Percentiles rank a stretch among this genome's conserved stretches.
Evolutionary conservation across 2,113 vertebrate genomes (phyloP).

Genomic region (Elgaria multicarinata): DNA sequence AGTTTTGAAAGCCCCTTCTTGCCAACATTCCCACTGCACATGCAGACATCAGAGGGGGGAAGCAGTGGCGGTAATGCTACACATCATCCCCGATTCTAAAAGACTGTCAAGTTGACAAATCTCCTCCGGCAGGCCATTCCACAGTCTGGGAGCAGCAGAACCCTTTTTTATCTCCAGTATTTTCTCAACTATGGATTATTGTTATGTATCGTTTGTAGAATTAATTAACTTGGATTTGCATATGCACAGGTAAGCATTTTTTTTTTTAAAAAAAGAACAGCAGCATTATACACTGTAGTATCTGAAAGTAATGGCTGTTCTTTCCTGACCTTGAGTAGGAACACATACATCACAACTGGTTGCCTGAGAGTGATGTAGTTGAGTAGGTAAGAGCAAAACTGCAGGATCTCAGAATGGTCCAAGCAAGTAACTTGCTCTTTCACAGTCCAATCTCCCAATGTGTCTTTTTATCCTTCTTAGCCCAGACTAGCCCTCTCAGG

Average conservation of each 20-base stretch:
- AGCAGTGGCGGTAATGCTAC: too few relatives aligned
- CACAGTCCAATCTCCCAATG: background rate
- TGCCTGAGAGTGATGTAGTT: too few relatives aligned
- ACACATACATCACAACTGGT: too few relatives aligned
- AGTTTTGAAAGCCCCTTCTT: too few relatives aligned
- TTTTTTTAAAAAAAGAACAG: background rate
- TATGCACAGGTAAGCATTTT: background rate
- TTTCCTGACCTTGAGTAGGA: background rate
- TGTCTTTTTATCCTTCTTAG: background rate
- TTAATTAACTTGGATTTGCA: background rate
- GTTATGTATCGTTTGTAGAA: background rate
- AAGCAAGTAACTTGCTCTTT: background rate
- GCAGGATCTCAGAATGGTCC: background rate
- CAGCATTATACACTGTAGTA: background rate
- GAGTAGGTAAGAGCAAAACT: background rate
- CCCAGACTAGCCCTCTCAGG: background rate
- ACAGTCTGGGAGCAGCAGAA: too few relatives aligned
- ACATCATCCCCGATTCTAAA: too few relatives aligned
- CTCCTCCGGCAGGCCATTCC: too few relatives aligned
- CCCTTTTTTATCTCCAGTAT: too few relatives aligned
- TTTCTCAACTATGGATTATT: background rate
- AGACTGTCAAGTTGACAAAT: too few relatives aligned
- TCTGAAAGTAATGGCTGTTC: background rate
- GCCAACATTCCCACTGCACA: too few relatives aligned
- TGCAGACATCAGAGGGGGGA: too few relatives aligned